phyloP scores from a whole-genome alignment of 2,797 vertebrate species.

The Alcedo atthis region DNA sequence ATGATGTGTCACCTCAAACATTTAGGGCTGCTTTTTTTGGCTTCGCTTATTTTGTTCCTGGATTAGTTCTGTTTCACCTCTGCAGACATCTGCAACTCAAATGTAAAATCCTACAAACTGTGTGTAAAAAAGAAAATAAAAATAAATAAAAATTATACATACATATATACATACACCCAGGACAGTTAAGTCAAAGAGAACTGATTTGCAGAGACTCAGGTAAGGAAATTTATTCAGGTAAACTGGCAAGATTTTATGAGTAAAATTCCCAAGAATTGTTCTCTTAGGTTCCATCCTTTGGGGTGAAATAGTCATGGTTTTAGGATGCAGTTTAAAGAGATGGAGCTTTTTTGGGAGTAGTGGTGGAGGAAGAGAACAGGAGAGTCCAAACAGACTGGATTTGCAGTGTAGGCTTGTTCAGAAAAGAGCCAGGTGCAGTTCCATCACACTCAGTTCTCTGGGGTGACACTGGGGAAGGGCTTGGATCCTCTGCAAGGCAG shows the following conservation, averaged over 20 bases:
- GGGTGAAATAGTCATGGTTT: background rate
- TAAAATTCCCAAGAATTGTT: background rate
- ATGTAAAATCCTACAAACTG: background rate
- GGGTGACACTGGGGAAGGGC: background rate
- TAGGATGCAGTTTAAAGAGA: background rate
- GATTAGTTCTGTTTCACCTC: background rate
- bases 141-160: background rate
- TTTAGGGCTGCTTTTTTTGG: background rate
- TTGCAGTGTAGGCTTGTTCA: background rate
- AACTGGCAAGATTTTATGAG: background rate
- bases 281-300: background rate
- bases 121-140: background rate
- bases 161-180: too few species aligned
- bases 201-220: constrained; percentile 5
- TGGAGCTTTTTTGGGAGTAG: background rate
- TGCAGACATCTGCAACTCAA: background rate
- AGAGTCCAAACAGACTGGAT: background rate
- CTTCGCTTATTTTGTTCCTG: background rate
- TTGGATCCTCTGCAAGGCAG: background rate
- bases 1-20: background rate
- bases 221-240: background rate
- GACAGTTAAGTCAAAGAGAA: background rate
- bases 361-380: background rate
- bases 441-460: background rate
- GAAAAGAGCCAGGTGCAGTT: background rate